Base-by-base conservation (phyloP, 2,113 vertebrate genomes). In the Chrysemys picta region DNA sequence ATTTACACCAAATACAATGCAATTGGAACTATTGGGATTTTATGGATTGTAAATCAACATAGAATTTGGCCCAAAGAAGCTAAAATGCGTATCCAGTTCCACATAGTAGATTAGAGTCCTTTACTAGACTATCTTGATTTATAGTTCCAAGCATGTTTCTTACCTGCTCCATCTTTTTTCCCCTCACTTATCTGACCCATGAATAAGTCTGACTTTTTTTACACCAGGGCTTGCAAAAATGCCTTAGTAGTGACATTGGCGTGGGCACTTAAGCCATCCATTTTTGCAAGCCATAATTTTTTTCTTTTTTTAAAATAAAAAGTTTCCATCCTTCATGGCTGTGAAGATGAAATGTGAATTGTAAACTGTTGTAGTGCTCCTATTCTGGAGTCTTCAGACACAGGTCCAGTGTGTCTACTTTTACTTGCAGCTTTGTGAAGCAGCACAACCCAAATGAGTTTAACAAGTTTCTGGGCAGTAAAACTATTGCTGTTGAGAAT, bases 11-110 rank as follows among this genome's bases (percentile, higher is more conserved):
- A 22, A 45, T 45, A n/a, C 69, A 24, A 5, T 31, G 0, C 29
- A 2, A 19, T 50, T 1, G 17, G 2, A 1, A 5, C 6, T 22
- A 4, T 4, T 1, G 1, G 17, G 62, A 1, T 8, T 10, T 0
- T 8, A 0, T 14, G 56, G 4, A 29, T 72, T 6, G 2, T 31
- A 65, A 24, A 0, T 13, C 10, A 56, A 5, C 0, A 0, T 0
- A 1, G 13, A 22, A 7, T 56, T 88, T 85, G 47, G 72, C 21
- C 1, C 1, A 22, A 76, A 80, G 52, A 29, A 29, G 25, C 8
- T 9, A 72, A 81, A 35, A 5, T 0, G 3, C 21, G 85, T 92
- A 45, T 76, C 10, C 38, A 24, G 38, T 42, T 24, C 24, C 22
- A 69, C 62, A 35, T 17, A 29, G 62, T 62, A 35, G 59, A 62